These are phyloP conservation scores for Cheilinus undulatus DNA, from an alignment of 2,113 vertebrate species.

Conservation along the genomic window DNA sequence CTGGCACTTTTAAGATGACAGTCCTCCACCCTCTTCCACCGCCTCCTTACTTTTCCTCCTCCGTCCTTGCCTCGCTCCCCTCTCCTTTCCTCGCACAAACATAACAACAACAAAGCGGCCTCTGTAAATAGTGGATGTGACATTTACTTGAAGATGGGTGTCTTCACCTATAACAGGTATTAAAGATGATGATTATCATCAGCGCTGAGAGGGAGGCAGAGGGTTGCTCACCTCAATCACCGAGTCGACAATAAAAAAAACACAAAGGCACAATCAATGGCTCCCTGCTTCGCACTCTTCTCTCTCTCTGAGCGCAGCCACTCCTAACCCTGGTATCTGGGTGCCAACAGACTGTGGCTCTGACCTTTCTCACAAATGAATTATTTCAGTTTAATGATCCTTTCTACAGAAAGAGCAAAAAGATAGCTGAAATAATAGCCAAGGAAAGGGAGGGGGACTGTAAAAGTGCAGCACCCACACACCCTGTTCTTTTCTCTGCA, in stretches of 20 bases:
- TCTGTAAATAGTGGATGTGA: slow-evolving; percentile 62
- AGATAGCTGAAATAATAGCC: slow-evolving; percentile 70
- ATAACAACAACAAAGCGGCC: slow-evolving; percentile 67
- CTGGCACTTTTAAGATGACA: slow-evolving; percentile 73
- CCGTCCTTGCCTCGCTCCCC: neutral
- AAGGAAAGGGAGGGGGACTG: slow-evolving; percentile 1
- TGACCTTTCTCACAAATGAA: slow-evolving; percentile 83
- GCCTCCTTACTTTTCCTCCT: slow-evolving; percentile 15
- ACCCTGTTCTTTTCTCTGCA: slow-evolving; percentile 29
- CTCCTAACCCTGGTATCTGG: slow-evolving; percentile 61
- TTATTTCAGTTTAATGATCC: slow-evolving; percentile 83
- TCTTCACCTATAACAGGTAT: slow-evolving; percentile 64
- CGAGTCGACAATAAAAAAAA: slow-evolving; percentile 50
- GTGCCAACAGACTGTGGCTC: slow-evolving; percentile 68
- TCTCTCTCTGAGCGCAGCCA: slow-evolving; percentile 24
- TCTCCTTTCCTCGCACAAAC: slow-evolving; percentile 15
- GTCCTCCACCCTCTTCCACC: slow-evolving; percentile 19
- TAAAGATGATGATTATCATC: slow-evolving; percentile 74
- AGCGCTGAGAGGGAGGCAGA: slow-evolving; percentile 31
- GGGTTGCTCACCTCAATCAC: slow-evolving; percentile 67
- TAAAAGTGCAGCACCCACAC: slow-evolving; percentile 57
- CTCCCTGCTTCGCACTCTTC: slow-evolving; percentile 36
- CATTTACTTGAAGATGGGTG: slow-evolving; percentile 65
- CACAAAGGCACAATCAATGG: slow-evolving; percentile 40
- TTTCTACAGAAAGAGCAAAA: slow-evolving; percentile 70